These are phyloP conservation scores for Junonia oenone DNA, from an alignment of 2,888 invertebrate species.

Conservation along the genomic window DNA sequence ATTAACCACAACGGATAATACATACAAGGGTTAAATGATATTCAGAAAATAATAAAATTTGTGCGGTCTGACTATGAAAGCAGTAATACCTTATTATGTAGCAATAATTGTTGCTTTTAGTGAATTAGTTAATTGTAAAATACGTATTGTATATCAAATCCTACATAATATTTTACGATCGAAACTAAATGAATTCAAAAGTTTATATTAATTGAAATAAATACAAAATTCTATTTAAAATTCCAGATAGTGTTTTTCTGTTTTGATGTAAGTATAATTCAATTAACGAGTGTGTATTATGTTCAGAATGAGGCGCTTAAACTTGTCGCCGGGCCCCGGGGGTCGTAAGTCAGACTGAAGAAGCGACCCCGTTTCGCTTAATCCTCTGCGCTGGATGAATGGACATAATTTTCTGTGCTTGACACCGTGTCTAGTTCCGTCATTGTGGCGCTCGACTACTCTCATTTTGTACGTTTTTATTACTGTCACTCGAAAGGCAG, in stretches of 20 bases:
- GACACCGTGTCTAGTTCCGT: conserved; percentile 64
- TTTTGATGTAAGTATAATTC: conserved; percentile 8
- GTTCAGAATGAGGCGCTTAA: conserved; percentile 38
- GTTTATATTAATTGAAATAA: too few relatives aligned
- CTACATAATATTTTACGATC: too few relatives aligned
- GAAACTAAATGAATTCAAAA: too few relatives aligned
- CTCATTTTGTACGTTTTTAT: conserved; percentile 63
- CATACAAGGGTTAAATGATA: too few relatives aligned
- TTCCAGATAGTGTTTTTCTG: not conserved
- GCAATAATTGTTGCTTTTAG: not conserved
- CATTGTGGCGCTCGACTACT: conserved; percentile 59
- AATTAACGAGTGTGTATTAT: conserved; percentile 20
- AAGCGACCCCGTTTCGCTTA: conserved; percentile 69
- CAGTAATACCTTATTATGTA: not conserved
- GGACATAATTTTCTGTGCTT: conserved; percentile 77
- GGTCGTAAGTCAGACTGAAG: conserved; percentile 55
- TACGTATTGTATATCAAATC: too few relatives aligned
- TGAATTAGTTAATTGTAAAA: not conserved
- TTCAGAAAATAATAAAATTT: conserved; percentile 9
- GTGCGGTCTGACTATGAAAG: not conserved
- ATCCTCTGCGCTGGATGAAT: conserved; percentile 70
- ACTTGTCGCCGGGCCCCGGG: conserved; percentile 38
- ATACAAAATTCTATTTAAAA: not conserved
- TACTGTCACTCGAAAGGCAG: conserved; percentile 50
- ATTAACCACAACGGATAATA: conserved; percentile 2